A percentile compares a stretch with the other conserved stretches of the same genome.
phyloP scores from a whole-genome alignment of 2,888 invertebrate species.

The Proisotoma minuta region DNA sequence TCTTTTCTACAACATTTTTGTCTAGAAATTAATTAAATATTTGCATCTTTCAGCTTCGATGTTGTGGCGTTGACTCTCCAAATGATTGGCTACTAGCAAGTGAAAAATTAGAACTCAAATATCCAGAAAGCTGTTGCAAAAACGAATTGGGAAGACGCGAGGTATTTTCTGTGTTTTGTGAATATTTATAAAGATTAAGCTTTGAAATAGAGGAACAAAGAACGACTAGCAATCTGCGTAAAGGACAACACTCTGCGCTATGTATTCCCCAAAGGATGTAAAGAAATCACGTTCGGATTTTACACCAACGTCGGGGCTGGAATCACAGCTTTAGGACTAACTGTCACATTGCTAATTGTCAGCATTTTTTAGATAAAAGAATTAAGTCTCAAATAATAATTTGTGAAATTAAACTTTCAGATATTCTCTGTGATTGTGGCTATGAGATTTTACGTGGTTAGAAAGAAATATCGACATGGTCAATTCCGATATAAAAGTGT shows the following conservation, averaged over 20 bases:
- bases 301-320: neutral
- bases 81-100: conserved; percentile 7
- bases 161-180: neutral
- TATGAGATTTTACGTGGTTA: neutral
- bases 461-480: neutral
- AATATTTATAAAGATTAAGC: neutral
- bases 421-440: neutral
- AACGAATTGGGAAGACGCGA: neutral
- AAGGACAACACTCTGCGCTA: neutral
- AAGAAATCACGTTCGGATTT: neutral
- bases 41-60: conserved; percentile 4
- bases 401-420: too few species aligned
- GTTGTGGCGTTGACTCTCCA: conserved; percentile 9
- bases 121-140: conserved; percentile 12
- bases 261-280: neutral
- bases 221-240: neutral
- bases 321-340: neutral
- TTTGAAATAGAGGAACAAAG: neutral
- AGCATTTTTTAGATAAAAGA: neutral
- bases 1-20: neutral
- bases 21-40: neutral
- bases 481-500: neutral
- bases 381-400: too few species aligned
- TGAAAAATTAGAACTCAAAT: neutral
- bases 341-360: neutral